phyloP scores from a whole-genome alignment of 2,113 vertebrate species.

The Morone chrysops region DNA sequence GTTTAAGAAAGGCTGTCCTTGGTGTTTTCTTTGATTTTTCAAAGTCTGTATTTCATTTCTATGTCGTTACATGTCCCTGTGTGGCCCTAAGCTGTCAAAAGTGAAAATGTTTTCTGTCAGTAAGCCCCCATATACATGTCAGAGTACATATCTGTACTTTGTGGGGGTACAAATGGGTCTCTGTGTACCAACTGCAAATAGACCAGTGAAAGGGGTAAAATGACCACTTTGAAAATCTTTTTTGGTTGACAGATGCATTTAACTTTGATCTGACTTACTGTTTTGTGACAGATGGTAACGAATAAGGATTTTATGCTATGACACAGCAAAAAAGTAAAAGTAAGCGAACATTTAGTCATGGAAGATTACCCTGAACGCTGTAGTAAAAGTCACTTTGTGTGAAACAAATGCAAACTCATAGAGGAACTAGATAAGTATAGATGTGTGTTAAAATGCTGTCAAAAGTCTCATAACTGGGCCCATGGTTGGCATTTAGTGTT shows the following conservation, averaged over 20 bases:
- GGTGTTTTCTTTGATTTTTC: not conserved
- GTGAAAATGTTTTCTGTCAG: constrained; percentile 18
- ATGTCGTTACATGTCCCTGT: not conserved
- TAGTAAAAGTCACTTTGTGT: not conserved
- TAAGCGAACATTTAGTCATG: not conserved
- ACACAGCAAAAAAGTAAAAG: not conserved
- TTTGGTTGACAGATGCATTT: constrained; percentile 26
- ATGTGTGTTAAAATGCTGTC: not conserved
- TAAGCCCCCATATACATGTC: constrained; percentile 5
- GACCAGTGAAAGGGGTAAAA: constrained; percentile 19
- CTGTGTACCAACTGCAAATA: not conserved
- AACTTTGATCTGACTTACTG: constrained; percentile 15
- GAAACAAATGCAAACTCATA: not conserved
- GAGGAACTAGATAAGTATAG: not conserved
- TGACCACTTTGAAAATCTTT: constrained; percentile 25
- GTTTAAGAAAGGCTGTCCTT: constrained; percentile 9
- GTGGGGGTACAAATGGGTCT: not conserved
- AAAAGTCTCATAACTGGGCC: not conserved
- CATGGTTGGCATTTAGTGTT: not conserved
- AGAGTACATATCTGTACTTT: not conserved
- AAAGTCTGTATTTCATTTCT: not conserved
- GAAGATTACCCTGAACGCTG: not conserved
- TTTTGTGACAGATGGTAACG: constrained; percentile 15
- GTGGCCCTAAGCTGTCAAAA: constrained; percentile 26
- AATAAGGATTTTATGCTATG: not conserved